These are phyloP conservation scores for Synanthedon formicaeformis DNA, from an alignment of 2,888 invertebrate species.

Conservation along the genomic window DNA sequence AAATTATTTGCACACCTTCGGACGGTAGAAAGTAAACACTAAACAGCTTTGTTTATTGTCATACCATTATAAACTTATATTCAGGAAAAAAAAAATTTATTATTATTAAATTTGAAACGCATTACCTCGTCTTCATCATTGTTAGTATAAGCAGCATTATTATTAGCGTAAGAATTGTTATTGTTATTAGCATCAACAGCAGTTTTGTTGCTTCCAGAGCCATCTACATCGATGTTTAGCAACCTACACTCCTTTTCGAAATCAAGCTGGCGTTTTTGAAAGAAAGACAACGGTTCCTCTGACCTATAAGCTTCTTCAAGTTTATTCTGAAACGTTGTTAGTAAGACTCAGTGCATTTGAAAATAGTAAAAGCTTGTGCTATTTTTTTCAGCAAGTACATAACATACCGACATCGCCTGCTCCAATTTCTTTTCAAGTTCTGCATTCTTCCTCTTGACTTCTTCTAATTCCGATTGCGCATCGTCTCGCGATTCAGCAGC, in stretches of 20 bases:
- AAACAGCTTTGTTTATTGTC: too few relatives aligned
- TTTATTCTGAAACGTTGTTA: constrained; percentile 45
- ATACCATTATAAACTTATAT: too few relatives aligned
- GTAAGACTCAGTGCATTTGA: constrained; percentile 15
- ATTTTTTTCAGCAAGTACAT: background rate
- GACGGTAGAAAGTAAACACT: too few relatives aligned
- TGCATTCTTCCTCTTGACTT: constrained; percentile 81
- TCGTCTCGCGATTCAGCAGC: constrained; percentile 82
- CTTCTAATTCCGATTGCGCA: constrained; percentile 81
- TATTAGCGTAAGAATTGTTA: constrained; percentile 17
- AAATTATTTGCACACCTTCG: too few relatives aligned
- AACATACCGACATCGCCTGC: constrained; percentile 72
- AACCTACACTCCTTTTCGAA: constrained; percentile 63
- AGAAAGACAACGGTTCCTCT: constrained; percentile 59
- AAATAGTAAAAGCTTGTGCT: background rate
- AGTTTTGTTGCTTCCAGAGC: constrained; percentile 43
- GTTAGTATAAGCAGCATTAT: constrained; percentile 37
- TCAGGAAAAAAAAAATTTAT: too few relatives aligned
- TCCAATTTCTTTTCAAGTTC: constrained; percentile 82
- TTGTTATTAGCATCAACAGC: constrained; percentile 35
- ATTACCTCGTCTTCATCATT: constrained; percentile 15
- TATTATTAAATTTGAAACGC: background rate
- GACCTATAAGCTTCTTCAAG: constrained; percentile 35
- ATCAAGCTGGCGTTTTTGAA: constrained; percentile 57
- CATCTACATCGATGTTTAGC: constrained; percentile 48